Evolutionary conservation across 2,797 vertebrate genomes (phyloP).

Genomic region (Momotus momota): DNA sequence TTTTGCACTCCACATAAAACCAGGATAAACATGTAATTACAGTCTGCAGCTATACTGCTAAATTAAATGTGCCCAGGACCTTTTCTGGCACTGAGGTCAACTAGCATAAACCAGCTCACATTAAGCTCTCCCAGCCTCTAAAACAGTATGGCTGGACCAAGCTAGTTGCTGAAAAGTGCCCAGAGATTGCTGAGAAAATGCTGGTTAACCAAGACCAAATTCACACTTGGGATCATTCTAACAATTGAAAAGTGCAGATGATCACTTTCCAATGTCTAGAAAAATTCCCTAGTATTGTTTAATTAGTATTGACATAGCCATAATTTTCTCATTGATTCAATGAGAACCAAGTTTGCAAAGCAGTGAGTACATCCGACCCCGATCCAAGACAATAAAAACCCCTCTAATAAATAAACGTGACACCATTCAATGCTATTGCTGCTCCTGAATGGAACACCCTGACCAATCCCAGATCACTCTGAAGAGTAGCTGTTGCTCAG

Average conservation of each 20-base stretch:
- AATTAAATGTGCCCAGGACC: neutral
- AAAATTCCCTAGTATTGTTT: neutral
- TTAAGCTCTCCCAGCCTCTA: neutral
- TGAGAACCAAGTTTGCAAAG: slow-evolving; percentile 5
- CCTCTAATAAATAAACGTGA: neutral
- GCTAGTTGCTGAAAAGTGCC: neutral
- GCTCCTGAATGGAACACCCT: neutral
- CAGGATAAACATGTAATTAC: neutral
- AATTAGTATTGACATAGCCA: neutral
- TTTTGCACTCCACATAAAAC: neutral
- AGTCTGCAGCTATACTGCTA: neutral
- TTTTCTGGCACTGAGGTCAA: neutral
- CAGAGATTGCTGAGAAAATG: neutral
- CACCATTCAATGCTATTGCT: neutral
- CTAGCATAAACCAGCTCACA: neutral
- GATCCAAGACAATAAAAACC: neutral
- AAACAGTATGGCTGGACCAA: neutral
- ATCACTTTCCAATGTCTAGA: neutral
- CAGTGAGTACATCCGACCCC: neutral
- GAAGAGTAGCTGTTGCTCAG: neutral
- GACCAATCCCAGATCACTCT: neutral
- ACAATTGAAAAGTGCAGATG: neutral
- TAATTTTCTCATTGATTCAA: neutral
- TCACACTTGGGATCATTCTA: neutral
- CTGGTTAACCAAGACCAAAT: neutral